phyloP scores from a whole-genome alignment of 1,140 invertebrate species.

The Mercenaria mercenaria region DNA sequence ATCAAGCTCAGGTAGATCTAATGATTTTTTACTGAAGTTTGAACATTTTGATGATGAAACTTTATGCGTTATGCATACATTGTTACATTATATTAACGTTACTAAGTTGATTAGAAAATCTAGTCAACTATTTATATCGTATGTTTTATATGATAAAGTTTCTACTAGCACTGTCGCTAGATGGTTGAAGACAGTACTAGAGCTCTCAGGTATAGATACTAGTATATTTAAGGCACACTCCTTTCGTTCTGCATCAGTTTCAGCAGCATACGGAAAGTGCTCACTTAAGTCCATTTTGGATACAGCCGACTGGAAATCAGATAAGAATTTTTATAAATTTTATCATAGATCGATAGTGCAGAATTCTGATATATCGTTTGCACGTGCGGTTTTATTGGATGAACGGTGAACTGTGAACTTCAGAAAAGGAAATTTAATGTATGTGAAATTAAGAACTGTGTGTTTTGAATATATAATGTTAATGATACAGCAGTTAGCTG shows the following conservation, averaged over 20 bases:
- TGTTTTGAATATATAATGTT: too few relatives aligned
- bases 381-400: too few relatives aligned
- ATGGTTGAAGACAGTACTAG: conserved; percentile 29
- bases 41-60: conserved; percentile 33
- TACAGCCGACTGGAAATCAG: conserved; percentile 52
- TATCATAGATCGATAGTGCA: background rate
- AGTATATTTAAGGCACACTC: conserved; percentile 42
- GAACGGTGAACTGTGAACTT: too few relatives aligned
- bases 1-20: background rate
- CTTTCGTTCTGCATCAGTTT: conserved; percentile 1
- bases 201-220: conserved; percentile 11
- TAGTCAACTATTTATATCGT: conserved; percentile 12
- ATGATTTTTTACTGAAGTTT: background rate
- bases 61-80: conserved; percentile 52
- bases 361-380: background rate
- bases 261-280: conserved; percentile 37
- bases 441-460: too few relatives aligned
- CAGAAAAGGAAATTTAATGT: too few relatives aligned
- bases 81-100: conserved; percentile 12
- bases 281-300: conserved; percentile 31
- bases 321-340: conserved; percentile 51
- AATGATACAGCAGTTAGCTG: too few relatives aligned
- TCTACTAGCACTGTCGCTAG: conserved; percentile 48
- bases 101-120: conserved; percentile 14
- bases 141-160: conserved; percentile 26